phyloP scores from a whole-genome alignment of 2,797 vertebrate species.

The Centroberyx gerrardi region DNA sequence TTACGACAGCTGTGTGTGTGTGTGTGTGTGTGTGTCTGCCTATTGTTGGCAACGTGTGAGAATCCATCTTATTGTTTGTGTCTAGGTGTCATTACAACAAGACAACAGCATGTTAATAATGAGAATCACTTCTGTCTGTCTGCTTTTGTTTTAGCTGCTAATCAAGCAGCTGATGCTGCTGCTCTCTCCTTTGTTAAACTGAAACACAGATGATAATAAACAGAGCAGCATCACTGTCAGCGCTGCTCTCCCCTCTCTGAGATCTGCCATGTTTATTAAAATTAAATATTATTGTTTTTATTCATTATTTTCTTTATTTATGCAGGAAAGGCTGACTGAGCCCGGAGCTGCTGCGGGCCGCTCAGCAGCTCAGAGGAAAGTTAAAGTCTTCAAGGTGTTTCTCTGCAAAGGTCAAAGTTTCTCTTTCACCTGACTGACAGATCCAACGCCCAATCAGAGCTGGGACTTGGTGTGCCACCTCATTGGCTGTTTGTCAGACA shows the following conservation, averaged over 20 bases:
- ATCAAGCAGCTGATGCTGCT: slow-evolving; percentile 62
- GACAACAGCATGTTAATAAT: slow-evolving; percentile 72
- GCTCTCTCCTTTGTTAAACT: slow-evolving; percentile 63
- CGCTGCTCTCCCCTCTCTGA: slow-evolving; percentile 35
- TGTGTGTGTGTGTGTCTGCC: slow-evolving; percentile 61
- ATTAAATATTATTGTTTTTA: slow-evolving; percentile 64
- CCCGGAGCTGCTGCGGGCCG: neutral
- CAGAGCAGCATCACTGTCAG: slow-evolving; percentile 71
- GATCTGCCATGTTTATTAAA: slow-evolving; percentile 63
- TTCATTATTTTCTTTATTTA: slow-evolving; percentile 54
- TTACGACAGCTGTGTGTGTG: slow-evolving; percentile 24
- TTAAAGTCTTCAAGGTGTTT: no score
- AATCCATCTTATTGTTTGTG: slow-evolving; percentile 61
- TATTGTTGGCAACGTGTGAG: slow-evolving; percentile 60
- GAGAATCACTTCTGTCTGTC: slow-evolving; percentile 45
- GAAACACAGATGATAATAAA: slow-evolving; percentile 47
- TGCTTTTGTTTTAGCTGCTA: slow-evolving; percentile 72
- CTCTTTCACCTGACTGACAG: no score
- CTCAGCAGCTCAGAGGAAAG: no score
- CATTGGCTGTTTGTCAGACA: no score
- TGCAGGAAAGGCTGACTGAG: slow-evolving; percentile 28
- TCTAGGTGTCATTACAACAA: slow-evolving; percentile 73
- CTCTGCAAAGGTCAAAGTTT: no score
- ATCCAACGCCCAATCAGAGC: no score
- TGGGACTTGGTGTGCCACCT: no score